Conservation (phyloP, 2,888 invertebrate species). For the Tipula vernalis region DNA sequence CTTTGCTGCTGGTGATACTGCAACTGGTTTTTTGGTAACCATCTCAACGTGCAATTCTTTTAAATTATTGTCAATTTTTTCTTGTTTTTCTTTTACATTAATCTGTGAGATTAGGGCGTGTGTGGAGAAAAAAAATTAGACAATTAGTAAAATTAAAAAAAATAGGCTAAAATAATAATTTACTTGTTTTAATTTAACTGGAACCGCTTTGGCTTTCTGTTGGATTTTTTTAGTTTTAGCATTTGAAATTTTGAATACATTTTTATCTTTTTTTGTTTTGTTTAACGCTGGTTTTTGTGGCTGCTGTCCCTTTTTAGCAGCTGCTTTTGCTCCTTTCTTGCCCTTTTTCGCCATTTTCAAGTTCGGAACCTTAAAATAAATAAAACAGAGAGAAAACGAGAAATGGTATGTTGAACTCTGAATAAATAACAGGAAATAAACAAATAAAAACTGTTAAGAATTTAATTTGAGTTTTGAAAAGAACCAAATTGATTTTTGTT, state of each 20-base stretch:
- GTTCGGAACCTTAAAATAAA: constrained; percentile 6
- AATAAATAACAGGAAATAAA: neutral
- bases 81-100: constrained; percentile 31
- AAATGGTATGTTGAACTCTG: neutral
- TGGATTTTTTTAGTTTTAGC: constrained; percentile 23
- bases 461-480: neutral
- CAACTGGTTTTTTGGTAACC: constrained; percentile 28
- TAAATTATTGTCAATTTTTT: constrained; percentile 29
- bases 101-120: constrained; percentile 21
- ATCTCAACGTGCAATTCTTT: constrained; percentile 32
- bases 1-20: constrained; percentile 21
- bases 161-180: neutral
- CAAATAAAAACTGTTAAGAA: neutral
- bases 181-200: constrained; percentile 33
- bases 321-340: constrained; percentile 21
- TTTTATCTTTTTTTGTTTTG: constrained; percentile 30
- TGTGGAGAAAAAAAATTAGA: neutral
- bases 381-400: neutral
- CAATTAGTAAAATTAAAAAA: neutral
- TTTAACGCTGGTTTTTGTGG: constrained; percentile 19
- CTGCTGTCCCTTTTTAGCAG: neutral
- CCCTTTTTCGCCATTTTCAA: constrained; percentile 12
- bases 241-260: constrained; percentile 30
- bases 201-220: constrained; percentile 31
- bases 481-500: neutral